Percentiles rank a stretch among this genome's conserved stretches.
phyloP scores from a whole-genome alignment of 2,113 vertebrate species.

The Corythaixoides concolor region DNA sequence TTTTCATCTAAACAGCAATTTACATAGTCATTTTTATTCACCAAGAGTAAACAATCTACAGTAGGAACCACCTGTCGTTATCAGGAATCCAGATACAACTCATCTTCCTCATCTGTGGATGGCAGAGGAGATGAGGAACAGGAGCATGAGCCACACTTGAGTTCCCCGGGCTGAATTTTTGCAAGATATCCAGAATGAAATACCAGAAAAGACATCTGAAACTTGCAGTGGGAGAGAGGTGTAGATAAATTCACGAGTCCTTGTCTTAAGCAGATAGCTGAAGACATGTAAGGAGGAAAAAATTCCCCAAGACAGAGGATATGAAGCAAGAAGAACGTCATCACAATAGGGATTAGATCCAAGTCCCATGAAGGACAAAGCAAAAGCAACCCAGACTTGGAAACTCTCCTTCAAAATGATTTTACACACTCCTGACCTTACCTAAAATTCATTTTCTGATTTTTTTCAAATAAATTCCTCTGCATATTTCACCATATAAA shows the following conservation, averaged over 20 bases:
- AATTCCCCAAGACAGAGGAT: not conserved
- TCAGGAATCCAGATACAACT: not conserved
- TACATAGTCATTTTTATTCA: not conserved
- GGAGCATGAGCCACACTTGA: fast-evolving
- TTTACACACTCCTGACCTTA: not conserved
- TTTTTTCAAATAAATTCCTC: not conserved
- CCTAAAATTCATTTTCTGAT: not conserved
- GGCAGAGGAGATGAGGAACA: not conserved
- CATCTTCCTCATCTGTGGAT: not conserved
- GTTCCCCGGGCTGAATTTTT: not conserved
- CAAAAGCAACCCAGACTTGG: not conserved
- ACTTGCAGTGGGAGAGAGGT: not conserved
- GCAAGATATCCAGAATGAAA: not conserved
- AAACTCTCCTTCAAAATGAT: not conserved
- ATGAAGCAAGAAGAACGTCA: not conserved
- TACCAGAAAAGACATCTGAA: not conserved
- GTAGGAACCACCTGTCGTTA: not conserved
- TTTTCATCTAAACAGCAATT: not conserved
- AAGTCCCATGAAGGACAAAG: not conserved
- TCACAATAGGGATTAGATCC: not conserved
- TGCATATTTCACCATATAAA: not conserved
- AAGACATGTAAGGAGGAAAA: not conserved
- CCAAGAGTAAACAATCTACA: not conserved
- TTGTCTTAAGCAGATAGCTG: not conserved
- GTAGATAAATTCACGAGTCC: not conserved